Conservation (phyloP, 92 coral and sea anemone genomes). For the Porites rus region DNA sequence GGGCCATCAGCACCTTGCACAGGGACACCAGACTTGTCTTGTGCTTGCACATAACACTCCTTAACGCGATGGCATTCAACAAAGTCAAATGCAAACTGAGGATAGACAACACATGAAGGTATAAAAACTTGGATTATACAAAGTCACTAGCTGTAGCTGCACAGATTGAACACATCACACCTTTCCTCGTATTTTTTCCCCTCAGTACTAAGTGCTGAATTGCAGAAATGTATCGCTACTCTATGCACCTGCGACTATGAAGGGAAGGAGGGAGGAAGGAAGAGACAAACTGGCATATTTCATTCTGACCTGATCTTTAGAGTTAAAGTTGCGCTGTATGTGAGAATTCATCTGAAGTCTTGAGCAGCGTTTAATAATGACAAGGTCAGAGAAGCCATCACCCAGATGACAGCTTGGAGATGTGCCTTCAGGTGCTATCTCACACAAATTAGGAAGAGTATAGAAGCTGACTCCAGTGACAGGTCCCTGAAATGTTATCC, state of each 20-base stretch:
- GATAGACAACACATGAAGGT: neutral
- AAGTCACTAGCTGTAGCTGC: neutral
- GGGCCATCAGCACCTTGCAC: conserved; percentile 25
- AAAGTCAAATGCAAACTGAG: conserved; percentile 81
- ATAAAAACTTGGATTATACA: neutral
- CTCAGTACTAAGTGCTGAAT: too few species aligned
- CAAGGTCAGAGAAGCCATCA: conserved; percentile 86
- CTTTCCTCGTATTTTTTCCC: too few species aligned
- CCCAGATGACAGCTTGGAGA: conserved; percentile 91
- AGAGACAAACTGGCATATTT: neutral
- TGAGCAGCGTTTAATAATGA: conserved; percentile 74
- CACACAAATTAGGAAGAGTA: conserved; percentile 90
- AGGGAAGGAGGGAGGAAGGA: too few species aligned
- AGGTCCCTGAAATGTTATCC: conserved; percentile 68
- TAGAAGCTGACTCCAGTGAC: conserved; percentile 82
- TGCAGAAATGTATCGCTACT: too few species aligned
- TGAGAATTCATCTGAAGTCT: conserved; percentile 78
- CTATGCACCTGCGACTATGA: too few species aligned
- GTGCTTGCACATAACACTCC: conserved; percentile 76
- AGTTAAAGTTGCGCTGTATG: conserved; percentile 81
- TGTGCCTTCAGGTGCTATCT: conserved; percentile 87
- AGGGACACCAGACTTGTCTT: conserved; percentile 28
- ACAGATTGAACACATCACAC: too few species aligned
- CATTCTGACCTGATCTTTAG: conserved; percentile 78
- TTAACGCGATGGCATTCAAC: conserved; percentile 79